Evolutionary conservation across 2,113 vertebrate species (phyloP).

Genomic region (Marmota flaviventris): DNA sequence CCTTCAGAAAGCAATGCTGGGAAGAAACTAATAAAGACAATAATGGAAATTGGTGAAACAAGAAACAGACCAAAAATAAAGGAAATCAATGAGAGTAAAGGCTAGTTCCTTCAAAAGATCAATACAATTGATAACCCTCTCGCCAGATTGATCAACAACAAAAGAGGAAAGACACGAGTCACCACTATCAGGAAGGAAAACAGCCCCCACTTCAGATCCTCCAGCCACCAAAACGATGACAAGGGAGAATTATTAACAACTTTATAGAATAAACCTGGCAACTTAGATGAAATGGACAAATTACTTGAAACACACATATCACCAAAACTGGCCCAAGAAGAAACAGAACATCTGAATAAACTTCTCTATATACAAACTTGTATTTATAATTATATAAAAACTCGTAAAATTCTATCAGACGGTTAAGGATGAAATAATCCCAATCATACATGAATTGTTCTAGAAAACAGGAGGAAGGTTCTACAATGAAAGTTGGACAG

Average conservation of each 20-base stretch:
- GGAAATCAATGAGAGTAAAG: conserved; percentile 71
- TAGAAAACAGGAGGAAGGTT: neutral
- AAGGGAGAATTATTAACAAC: neutral
- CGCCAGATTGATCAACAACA: conserved; percentile 45
- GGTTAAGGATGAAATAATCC: conserved; percentile 26
- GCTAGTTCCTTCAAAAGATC: conserved; percentile 61
- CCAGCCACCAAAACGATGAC: neutral
- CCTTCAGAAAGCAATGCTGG: conserved; percentile 48
- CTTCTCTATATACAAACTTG: neutral
- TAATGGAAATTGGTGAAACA: conserved; percentile 61
- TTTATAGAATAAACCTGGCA: neutral
- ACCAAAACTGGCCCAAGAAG: conserved; percentile 41
- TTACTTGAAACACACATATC: conserved; percentile 19
- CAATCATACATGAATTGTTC: neutral
- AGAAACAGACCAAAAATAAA: conserved; percentile 59
- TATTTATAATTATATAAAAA: neutral
- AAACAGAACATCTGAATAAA: conserved; percentile 52
- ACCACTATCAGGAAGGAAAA: conserved; percentile 22
- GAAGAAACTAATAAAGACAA: conserved; percentile 59
- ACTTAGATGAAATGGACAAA: conserved; percentile 45
- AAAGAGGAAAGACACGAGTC: conserved; percentile 47
- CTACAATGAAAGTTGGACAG: too few species aligned
- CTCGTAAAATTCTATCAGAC: neutral
- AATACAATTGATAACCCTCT: conserved; percentile 61
- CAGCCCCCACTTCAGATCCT: neutral